phyloP scores from a whole-genome alignment of 2,113 vertebrate genomes.

The Zonotrichia leucophrys region DNA sequence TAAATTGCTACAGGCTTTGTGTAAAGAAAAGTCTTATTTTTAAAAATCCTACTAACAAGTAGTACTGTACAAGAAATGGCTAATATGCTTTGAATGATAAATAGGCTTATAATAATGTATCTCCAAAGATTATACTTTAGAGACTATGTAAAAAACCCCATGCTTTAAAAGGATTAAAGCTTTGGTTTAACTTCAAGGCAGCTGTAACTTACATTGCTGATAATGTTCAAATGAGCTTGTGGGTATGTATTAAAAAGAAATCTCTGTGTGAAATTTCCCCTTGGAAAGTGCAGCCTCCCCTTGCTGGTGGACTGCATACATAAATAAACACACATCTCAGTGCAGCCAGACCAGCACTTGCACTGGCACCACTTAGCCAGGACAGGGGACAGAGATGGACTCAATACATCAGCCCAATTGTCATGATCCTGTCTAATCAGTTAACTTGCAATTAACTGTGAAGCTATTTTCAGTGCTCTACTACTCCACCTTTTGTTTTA shows the following conservation, averaged over 20 bases:
- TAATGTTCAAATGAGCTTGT: neutral
- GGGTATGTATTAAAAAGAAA: neutral
- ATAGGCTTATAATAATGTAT: neutral
- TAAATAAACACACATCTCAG: neutral
- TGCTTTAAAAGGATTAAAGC: slow-evolving; percentile 18
- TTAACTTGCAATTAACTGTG: neutral
- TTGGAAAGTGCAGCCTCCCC: neutral
- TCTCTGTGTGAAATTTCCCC: neutral
- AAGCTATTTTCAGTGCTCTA: neutral
- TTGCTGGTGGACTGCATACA: neutral
- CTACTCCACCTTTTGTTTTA: neutral
- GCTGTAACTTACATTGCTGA: neutral
- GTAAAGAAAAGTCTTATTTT: neutral
- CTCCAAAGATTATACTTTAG: slow-evolving; percentile 13
- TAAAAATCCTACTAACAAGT: neutral
- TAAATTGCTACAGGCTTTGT: slow-evolving; percentile 9
- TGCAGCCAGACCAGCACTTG: neutral
- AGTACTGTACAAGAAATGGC: neutral
- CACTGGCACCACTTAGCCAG: neutral
- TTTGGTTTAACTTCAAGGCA: neutral
- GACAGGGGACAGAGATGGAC: neutral
- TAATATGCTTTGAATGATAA: slow-evolving; percentile 32
- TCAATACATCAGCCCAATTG: neutral
- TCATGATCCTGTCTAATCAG: neutral
- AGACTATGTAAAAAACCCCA: neutral